Evolutionary conservation across 92 coral and sea anemone species (phyloP).

Genomic region (Epizoanthus fatuus): DNA sequence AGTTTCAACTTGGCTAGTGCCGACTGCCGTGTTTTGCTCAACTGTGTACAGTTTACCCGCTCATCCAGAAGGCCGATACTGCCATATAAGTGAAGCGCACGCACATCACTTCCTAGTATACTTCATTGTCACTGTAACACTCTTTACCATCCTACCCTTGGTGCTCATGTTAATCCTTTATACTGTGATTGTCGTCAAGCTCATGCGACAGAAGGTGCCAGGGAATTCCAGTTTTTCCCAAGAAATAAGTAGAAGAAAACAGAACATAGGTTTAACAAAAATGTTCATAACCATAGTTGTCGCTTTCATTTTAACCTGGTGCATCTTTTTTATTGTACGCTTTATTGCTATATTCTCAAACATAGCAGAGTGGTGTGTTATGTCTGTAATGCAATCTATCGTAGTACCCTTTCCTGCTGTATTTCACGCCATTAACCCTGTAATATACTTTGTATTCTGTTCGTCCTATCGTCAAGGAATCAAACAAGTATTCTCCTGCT

Average conservation of each 20-base stretch:
- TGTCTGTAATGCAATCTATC: too few species aligned
- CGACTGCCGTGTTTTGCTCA: too few species aligned
- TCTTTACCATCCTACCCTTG: not conserved
- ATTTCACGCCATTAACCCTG: conserved; percentile 31
- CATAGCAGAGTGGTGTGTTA: not conserved
- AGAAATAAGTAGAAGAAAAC: not conserved
- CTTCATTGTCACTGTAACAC: not conserved
- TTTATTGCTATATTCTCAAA: not conserved
- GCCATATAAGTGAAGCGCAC: too few species aligned
- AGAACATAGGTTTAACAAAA: conserved; percentile 17
- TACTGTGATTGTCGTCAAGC: not conserved
- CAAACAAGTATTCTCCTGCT: conserved; percentile 13
- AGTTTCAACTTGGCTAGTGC: too few species aligned
- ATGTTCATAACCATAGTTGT: conserved; percentile 22
- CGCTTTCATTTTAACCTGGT: not conserved
- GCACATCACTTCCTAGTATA: not conserved
- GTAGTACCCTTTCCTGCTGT: conserved; percentile 13
- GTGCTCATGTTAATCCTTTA: not conserved
- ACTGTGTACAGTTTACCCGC: too few species aligned
- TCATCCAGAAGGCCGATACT: too few species aligned
- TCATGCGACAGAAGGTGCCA: conserved; percentile 1
- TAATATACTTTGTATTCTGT: conserved; percentile 13
- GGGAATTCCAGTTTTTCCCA: not conserved
- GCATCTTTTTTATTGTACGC: not conserved
- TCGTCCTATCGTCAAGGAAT: conserved; percentile 23